Base-by-base conservation (phyloP, 2,888 invertebrate genomes). In the Melinopterus prodromus region DNA sequence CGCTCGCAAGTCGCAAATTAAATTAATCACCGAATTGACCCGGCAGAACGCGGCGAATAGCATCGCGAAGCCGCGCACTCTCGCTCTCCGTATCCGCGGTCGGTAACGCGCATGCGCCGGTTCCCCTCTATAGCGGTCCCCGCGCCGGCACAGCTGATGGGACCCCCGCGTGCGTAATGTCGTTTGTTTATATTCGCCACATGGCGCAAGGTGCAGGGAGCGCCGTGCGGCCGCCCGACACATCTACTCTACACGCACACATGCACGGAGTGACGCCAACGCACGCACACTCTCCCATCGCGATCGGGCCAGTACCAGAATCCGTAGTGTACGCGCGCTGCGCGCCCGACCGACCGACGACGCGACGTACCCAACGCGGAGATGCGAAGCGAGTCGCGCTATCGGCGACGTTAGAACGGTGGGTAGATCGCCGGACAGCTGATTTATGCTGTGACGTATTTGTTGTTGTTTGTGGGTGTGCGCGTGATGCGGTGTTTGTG, bases 111-210 rank as follows among this genome's bases (percentile, higher is more conserved):
- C 84, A 82, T 80, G 84, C 85, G 85, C 84, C 15, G 2, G 14
- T 7, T 53, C 71, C 71, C 71, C 35, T 37, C 74, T 12, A 74
- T 35, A 36, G 71, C 71, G 79, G 84, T 85, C 83, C 84, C 84
- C 82, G 84, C 83, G 85, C 83, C 85, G 79, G 80, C 86, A 87
- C 89, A 89, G 89, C 89, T 89, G 89, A 89, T 88, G 88, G 86
- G 88, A 87, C 88, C 88, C 88, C 89, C 89, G 87, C 87, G 88
- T 88, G 88, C 88, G 87, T 88, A 88, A 88, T 88, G 89, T 88
- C 89, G 89, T 90, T 90, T 90, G 90, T 90, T 90, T 90, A 90
- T 90, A 88, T 90, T 88, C 88, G 89, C 89, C 90, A 90, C 90
- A 90, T 90, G 90, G 88, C 87, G 89, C 89, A 88, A 89, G 89